Percentiles rank a stretch among this genome's conserved stretches.
phyloP scores from a whole-genome alignment of 2,113 vertebrate genomes.

The Oncorhynchus mykiss region DNA sequence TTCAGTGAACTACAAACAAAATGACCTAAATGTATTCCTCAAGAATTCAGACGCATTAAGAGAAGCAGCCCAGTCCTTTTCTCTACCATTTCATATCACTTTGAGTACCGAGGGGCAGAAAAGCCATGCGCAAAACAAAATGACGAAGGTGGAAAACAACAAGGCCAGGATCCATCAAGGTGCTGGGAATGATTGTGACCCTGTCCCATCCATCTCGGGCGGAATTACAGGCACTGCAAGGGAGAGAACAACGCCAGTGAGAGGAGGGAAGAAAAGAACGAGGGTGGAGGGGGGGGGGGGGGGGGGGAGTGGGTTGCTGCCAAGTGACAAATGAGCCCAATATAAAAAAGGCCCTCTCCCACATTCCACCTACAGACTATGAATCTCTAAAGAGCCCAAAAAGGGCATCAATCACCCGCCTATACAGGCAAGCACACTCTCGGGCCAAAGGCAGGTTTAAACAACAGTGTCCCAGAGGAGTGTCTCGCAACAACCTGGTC shows the following conservation, averaged over 20 bases:
- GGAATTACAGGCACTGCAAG: slow-evolving; percentile 37
- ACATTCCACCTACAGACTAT: slow-evolving; percentile 9
- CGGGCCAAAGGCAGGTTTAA: slow-evolving; percentile 6
- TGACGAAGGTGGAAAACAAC: slow-evolving; percentile 3
- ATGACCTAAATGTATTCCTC: not conserved
- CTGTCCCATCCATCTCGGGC: slow-evolving; percentile 37
- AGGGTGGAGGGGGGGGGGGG: not conserved
- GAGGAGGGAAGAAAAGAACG: not conserved
- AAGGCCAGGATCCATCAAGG: slow-evolving; percentile 34
- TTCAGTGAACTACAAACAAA: not conserved
- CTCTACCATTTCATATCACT: not conserved
- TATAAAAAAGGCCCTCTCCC: not conserved
- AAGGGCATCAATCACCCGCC: slow-evolving; percentile 16
- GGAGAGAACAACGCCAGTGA: slow-evolving; percentile 17
- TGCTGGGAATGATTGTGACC: slow-evolving; percentile 27
- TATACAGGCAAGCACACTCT: not conserved
- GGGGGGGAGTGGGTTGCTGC: not conserved
- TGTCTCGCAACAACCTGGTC: not conserved
- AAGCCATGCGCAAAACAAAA: not conserved
- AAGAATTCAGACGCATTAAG: no score
- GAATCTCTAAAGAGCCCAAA: slow-evolving; percentile 21
- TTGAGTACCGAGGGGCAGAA: not conserved
- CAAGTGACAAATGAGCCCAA: slow-evolving; percentile 3
- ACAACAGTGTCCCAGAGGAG: not conserved
- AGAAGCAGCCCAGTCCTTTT: not conserved